Evolutionary conservation across 2,113 vertebrate genomes (phyloP).

Genomic region (Dermatemys mawii): DNA sequence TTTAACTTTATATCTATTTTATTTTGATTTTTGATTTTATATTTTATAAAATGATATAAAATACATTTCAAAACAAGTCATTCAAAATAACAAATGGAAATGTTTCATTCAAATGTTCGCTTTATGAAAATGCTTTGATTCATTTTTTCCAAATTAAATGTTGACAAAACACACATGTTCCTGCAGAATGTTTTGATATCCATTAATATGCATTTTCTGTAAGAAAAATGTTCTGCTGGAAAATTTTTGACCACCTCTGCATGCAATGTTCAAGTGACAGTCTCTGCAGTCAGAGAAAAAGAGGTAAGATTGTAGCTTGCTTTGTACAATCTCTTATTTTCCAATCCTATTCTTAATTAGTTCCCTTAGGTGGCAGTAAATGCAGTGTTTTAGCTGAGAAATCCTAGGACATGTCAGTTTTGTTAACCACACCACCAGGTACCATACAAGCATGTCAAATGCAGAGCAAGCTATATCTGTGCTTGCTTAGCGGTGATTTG

Average conservation of each 20-base stretch:
- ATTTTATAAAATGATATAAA: neutral
- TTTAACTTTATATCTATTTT: neutral
- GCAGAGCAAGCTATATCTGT: neutral
- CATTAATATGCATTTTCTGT: neutral
- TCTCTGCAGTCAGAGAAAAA: neutral
- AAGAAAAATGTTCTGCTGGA: neutral
- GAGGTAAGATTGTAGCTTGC: neutral
- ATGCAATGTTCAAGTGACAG: neutral
- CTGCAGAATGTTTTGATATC: neutral
- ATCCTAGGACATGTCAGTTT: neutral
- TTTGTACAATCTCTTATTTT: neutral
- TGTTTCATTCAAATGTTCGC: neutral
- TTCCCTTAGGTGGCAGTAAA: neutral
- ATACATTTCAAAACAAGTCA: neutral
- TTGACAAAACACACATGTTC: neutral
- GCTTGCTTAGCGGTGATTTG: neutral
- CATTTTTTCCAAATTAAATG: neutral
- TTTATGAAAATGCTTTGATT: neutral
- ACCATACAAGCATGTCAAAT: rapidly evolving
- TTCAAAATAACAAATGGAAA: neutral
- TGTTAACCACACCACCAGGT: neutral
- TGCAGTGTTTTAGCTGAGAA: neutral
- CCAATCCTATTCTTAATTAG: neutral
- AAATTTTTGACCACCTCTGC: neutral
- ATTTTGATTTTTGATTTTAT: neutral